These are phyloP conservation scores for Austrolebias charrua DNA, from an alignment of 2,797 vertebrate species.

Conservation along the genomic window DNA sequence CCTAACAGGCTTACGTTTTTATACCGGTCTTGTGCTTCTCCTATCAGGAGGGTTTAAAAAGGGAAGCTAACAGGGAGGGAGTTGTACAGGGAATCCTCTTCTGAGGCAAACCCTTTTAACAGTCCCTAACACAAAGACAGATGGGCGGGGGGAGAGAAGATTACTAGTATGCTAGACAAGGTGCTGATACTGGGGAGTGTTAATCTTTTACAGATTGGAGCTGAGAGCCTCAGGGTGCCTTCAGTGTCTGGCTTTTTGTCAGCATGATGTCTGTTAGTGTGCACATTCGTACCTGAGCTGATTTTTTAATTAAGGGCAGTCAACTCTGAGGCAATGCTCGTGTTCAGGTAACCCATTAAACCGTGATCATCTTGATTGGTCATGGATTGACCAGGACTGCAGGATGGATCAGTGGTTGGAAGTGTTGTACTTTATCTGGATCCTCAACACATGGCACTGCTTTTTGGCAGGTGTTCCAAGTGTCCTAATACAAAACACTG, in stretches of 20 bases:
- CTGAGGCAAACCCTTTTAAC: slow-evolving; percentile 45
- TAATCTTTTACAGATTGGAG: slow-evolving; percentile 68
- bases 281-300: background rate
- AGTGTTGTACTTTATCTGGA: slow-evolving; percentile 2
- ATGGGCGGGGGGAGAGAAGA: slow-evolving; percentile 44
- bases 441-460: background rate
- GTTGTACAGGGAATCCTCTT: slow-evolving; percentile 54
- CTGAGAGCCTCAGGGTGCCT: slow-evolving; percentile 13
- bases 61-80: background rate
- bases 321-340: slow-evolving; percentile 2
- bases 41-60: slow-evolving; percentile 46
- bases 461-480: background rate
- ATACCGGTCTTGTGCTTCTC: slow-evolving; percentile 19
- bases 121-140: slow-evolving; percentile 39
- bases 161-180: slow-evolving; percentile 61
- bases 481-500: slow-evolving; percentile 13
- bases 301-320: slow-evolving; percentile 33
- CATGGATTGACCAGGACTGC: slow-evolving; percentile 3
- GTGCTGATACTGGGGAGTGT: slow-evolving; percentile 54
- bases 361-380: slow-evolving; percentile 24
- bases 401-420: background rate
- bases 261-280: slow-evolving; percentile 17
- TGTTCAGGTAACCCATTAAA: slow-evolving; percentile 29
- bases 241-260: slow-evolving; percentile 39
- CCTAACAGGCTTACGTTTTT: slow-evolving; percentile 32